These are phyloP conservation scores for Sabellastarte sp. DNA, from an alignment of 2,888 invertebrate species.

Conservation along the genomic window DNA sequence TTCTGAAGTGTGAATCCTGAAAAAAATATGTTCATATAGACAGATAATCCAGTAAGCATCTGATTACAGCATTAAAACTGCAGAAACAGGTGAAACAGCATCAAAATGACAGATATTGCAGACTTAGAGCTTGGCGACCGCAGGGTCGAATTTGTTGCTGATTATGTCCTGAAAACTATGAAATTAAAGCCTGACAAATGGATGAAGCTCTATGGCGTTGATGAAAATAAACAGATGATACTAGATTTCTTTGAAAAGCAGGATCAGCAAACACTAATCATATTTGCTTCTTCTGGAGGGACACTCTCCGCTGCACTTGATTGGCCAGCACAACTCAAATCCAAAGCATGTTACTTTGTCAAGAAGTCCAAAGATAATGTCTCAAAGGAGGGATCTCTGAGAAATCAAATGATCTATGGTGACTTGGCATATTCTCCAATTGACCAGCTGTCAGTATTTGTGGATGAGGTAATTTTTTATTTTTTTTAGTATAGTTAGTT, in stretches of 20 bases:
- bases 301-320: conserved; percentile 74
- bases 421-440: conserved; percentile 86
- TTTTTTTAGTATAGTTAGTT: neutral
- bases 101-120: conserved; percentile 10
- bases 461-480: conserved; percentile 72
- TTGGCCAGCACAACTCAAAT: conserved; percentile 75
- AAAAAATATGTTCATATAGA: too few relatives aligned
- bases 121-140: conserved; percentile 65
- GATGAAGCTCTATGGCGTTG: conserved; percentile 69
- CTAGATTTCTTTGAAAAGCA: conserved; percentile 58
- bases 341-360: conserved; percentile 70
- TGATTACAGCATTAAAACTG: too few relatives aligned
- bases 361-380: conserved; percentile 71
- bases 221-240: conserved; percentile 56
- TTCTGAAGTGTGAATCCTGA: too few relatives aligned
- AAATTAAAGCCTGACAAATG: conserved; percentile 93
- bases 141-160: conserved; percentile 82
- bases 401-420: conserved; percentile 74
- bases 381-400: conserved; percentile 64
- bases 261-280: conserved; percentile 47
- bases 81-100: too few relatives aligned
- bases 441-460: conserved; percentile 85
- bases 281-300: conserved; percentile 46
- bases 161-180: conserved; percentile 67
- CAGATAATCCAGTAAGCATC: too few relatives aligned